phyloP scores from a whole-genome alignment of 2,797 vertebrate species.

The Nannoperca australis region DNA sequence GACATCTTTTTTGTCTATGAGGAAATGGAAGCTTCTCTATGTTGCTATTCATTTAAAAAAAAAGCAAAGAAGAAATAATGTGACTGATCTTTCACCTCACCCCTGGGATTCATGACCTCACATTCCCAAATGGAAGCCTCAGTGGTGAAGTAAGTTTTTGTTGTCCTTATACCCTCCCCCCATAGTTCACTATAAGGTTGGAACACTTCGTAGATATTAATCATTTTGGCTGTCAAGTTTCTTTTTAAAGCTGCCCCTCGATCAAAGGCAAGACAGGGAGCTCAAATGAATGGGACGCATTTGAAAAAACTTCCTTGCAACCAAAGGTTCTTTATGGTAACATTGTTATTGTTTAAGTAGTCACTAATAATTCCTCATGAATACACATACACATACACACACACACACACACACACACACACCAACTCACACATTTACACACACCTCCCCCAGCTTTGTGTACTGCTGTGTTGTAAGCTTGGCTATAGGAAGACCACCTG shows the following conservation, averaged over 20 bases:
- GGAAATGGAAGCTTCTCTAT: conserved; percentile 4
- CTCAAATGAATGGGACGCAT: conserved; percentile 25
- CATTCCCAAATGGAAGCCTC: conserved; percentile 48
- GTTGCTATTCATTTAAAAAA: conserved; percentile 47
- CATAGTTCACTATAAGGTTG: conserved; percentile 36
- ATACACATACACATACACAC: conserved; percentile 14
- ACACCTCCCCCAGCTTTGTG: conserved; percentile 58
- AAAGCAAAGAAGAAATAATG: conserved; percentile 43
- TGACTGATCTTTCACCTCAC: conserved; percentile 56
- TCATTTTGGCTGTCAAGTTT: conserved; percentile 49
- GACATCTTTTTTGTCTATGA: conserved; percentile 18
- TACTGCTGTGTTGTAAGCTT: conserved; percentile 24
- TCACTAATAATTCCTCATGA: conserved; percentile 51
- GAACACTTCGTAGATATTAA: conserved; percentile 56
- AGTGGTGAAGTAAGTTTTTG: background rate
- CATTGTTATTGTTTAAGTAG: conserved; percentile 49
- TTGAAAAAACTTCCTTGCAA: conserved; percentile 25
- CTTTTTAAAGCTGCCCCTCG: conserved; percentile 27
- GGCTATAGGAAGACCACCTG: conserved; percentile 72
- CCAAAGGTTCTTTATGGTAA: conserved; percentile 35
- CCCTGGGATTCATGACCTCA: conserved; percentile 51
- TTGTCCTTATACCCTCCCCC: conserved; percentile 20
- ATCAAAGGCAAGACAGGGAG: conserved; percentile 47
- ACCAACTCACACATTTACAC: conserved; percentile 25
- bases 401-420: conserved; percentile 35